Percentiles rank a stretch among this genome's conserved stretches.
Conservation (phyloP, 2,113 vertebrate species). For the Nibea albiflora region DNA sequence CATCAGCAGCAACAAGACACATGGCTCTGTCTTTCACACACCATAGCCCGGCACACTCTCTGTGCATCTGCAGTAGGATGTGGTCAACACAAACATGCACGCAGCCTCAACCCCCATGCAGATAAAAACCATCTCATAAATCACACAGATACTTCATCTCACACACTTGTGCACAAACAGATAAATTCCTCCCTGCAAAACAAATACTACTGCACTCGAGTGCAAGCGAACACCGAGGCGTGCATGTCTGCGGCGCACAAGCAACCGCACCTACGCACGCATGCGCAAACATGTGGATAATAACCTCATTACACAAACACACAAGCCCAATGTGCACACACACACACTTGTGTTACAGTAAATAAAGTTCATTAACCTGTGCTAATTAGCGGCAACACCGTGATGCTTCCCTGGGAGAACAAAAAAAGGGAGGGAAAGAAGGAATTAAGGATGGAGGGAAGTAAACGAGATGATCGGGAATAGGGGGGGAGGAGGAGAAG, state of each 20-base stretch:
- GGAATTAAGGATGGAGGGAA: constrained; percentile 43
- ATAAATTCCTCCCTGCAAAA: constrained; percentile 57
- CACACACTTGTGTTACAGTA: constrained; percentile 34
- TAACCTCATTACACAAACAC: constrained; percentile 26
- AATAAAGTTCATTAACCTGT: constrained; percentile 67
- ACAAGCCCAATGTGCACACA: constrained; percentile 1
- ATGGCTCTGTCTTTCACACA: constrained; percentile 67
- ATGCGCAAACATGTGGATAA: not conserved
- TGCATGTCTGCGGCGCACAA: constrained; percentile 24
- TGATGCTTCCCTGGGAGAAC: constrained; percentile 51
- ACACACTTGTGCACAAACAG: constrained; percentile 39
- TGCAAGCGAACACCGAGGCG: constrained; percentile 21
- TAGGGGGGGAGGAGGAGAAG: not conserved
- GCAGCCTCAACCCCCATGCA: constrained; percentile 50
- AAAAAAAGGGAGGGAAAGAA: constrained; percentile 35
- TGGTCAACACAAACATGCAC: not conserved
- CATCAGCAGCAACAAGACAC: constrained; percentile 64
- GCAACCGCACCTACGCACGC: not conserved
- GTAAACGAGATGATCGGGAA: constrained; percentile 30
- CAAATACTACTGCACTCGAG: constrained; percentile 55
- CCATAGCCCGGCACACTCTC: constrained; percentile 24
- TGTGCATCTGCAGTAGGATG: constrained; percentile 34
- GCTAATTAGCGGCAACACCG: constrained; percentile 63
- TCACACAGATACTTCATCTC: constrained; percentile 54
- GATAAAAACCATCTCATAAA: constrained; percentile 70